Evolutionary conservation across 2,888 invertebrate genomes (phyloP).

Genomic region (Heliconius charithonia): DNA sequence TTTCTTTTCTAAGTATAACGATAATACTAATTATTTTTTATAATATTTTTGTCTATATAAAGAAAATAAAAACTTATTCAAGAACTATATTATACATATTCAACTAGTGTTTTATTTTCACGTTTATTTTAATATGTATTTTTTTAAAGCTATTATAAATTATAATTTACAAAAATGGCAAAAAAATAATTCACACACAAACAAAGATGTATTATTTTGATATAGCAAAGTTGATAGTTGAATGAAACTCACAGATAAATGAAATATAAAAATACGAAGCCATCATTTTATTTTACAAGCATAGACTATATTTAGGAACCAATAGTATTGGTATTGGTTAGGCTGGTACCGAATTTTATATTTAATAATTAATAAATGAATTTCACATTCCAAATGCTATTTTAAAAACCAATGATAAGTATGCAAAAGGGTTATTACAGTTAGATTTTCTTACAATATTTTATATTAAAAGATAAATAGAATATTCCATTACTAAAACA

Average conservation of each 20-base stretch:
- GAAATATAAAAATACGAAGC: constrained; percentile 4
- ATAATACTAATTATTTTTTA: background rate
- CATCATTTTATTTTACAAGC: background rate
- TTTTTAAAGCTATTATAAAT: background rate
- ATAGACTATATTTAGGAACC: background rate
- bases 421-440: too few species aligned
- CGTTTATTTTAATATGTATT: background rate
- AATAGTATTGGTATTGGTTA: too few species aligned
- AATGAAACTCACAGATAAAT: constrained; percentile 19
- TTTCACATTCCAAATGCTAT: too few species aligned
- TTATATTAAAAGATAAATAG: too few species aligned
- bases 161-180: background rate
- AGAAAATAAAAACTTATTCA: background rate
- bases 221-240: constrained; percentile 15
- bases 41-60: background rate
- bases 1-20: background rate
- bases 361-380: too few species aligned
- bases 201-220: constrained; percentile 15
- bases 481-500: too few species aligned
- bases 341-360: too few species aligned
- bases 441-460: too few species aligned
- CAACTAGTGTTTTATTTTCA: background rate
- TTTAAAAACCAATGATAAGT: too few species aligned
- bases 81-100: background rate
- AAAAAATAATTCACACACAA: constrained; percentile 16